These are phyloP conservation scores for Pristionchus fissidentatus DNA, from an alignment of 2,888 invertebrate genomes.

Conservation along the genomic window DNA sequence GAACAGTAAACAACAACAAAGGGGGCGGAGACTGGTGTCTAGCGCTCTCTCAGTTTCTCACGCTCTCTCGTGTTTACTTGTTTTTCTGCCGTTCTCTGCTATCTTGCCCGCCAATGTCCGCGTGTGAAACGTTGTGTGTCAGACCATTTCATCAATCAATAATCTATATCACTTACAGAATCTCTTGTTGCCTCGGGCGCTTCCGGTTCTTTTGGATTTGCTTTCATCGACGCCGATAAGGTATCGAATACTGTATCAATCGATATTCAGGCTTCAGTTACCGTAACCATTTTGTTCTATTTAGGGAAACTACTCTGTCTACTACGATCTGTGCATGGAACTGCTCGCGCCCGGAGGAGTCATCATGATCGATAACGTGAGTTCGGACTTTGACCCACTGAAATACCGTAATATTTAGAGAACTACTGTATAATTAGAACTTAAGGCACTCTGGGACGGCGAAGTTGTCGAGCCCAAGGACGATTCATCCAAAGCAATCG, in stretches of 20 bases:
- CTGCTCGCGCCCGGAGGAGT: conserved; percentile 77
- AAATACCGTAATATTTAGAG: too few species aligned
- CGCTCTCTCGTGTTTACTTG: too few species aligned
- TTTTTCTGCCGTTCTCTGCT: too few species aligned
- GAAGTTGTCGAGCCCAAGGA: conserved; percentile 34
- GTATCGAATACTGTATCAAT: background rate
- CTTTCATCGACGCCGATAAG: conserved; percentile 76
- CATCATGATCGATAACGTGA: conserved; percentile 77
- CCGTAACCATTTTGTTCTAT: background rate
- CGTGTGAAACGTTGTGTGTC: too few species aligned
- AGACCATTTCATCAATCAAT: too few species aligned
- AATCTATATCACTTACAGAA: conserved; percentile 57
- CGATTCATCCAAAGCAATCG: conserved; percentile 47
- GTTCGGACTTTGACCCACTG: too few species aligned
- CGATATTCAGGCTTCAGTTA: too few species aligned
- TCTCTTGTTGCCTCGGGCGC: conserved; percentile 64
- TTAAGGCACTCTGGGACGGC: conserved; percentile 52
- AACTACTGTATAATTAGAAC: background rate
- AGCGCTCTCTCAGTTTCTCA: too few species aligned
- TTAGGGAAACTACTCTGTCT: background rate
- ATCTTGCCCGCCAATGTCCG: too few species aligned
- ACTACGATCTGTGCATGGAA: conserved; percentile 76
- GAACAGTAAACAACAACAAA: too few species aligned
- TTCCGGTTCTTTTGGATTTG: conserved; percentile 66
- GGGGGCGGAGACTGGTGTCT: too few species aligned